Conservation (phyloP, 1,140 invertebrate genomes). For the Cheumatopsyche charites region DNA sequence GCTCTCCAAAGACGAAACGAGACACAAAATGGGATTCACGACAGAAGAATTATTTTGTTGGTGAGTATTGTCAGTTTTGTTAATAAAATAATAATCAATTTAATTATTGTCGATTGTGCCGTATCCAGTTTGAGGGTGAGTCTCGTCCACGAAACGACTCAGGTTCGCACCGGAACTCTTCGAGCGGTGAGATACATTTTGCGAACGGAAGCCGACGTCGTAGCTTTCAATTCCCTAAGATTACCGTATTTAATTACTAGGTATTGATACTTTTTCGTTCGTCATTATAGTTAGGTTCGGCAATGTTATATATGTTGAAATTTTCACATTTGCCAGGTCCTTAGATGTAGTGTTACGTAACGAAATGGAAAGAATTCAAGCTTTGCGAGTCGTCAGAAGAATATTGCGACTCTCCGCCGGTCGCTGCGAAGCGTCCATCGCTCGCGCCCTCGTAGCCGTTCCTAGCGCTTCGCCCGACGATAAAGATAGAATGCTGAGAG, state of each 20-base stretch:
- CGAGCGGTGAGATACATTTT: constrained; percentile 85
- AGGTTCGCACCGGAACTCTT: constrained; percentile 86
- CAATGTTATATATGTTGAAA: not conserved
- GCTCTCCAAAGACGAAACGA: constrained; percentile 68
- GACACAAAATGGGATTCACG: constrained; percentile 71
- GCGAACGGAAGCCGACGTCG: constrained; percentile 75
- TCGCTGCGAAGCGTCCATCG: constrained; percentile 69
- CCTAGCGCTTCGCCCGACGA: constrained; percentile 80
- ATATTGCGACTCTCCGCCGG: constrained; percentile 68
- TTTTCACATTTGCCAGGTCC: constrained; percentile 58
- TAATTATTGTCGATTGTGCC: constrained; percentile 53
- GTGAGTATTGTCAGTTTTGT: constrained; percentile 62
- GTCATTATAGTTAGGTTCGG: constrained; percentile 7
- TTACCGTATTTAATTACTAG: constrained; percentile 81
- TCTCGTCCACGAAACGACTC: constrained; percentile 83
- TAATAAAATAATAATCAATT: constrained; percentile 15
- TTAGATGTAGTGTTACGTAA: constrained; percentile 85
- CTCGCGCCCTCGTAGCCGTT: constrained; percentile 79
- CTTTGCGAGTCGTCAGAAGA: constrained; percentile 79
- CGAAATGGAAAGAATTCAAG: constrained; percentile 88
- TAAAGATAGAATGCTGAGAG: constrained; percentile 78
- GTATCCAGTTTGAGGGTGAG: constrained; percentile 76
- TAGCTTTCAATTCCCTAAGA: constrained; percentile 77
- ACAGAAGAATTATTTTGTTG: constrained; percentile 82
- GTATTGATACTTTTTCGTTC: constrained; percentile 54